These are phyloP conservation scores for Cnemophilus loriae DNA, from an alignment of 2,113 vertebrate species.

Conservation along the genomic window DNA sequence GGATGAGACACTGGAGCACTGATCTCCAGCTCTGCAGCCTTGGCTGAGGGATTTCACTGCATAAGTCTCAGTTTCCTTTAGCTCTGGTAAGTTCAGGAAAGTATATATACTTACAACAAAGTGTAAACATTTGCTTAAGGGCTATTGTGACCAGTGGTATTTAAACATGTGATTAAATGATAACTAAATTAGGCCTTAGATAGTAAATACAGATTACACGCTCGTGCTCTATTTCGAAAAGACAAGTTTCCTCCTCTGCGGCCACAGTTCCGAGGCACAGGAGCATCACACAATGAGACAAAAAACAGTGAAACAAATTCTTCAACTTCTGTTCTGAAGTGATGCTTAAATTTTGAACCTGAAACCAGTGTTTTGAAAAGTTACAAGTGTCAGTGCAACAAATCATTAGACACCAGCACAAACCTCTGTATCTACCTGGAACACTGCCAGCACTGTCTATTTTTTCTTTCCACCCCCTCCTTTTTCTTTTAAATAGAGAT, in stretches of 20 bases:
- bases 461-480: fast-evolving
- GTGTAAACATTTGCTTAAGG: background rate
- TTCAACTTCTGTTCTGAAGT: background rate
- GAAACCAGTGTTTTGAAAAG: background rate
- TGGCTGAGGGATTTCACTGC: background rate
- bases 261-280: background rate
- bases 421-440: background rate
- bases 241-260: background rate
- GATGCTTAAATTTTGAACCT: background rate
- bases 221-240: background rate
- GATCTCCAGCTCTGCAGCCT: background rate
- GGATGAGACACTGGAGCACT: background rate
- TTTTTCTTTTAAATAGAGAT: background rate
- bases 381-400: background rate
- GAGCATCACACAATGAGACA: background rate
- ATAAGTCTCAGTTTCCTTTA: background rate
- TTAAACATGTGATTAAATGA: background rate
- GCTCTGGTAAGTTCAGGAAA: background rate
- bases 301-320: background rate
- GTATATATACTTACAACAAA: background rate
- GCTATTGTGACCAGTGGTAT: background rate
- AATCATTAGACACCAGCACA: background rate
- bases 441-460: background rate
- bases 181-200: background rate
- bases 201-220: background rate